These are phyloP conservation scores for human (Homo sapiens) DNA, from an alignment of 2,113 vertebrate genomes.

Conservation along the genomic window GRCh38 chr2:78593001-78593500, in stretches of 20 bases:
- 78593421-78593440: no score
- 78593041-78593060: neutral
- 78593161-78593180: no score
- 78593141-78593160: neutral
- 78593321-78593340: no score
- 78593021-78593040: neutral
- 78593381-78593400: no score
- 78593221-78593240: fast-evolving
- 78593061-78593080: neutral
- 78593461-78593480: fast-evolving
- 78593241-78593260: fast-evolving
- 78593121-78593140: neutral
- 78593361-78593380: no score
- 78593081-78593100: neutral
- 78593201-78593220: no score
- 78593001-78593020: neutral
- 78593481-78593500: no score
- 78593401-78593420: no score
- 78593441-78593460: no score
- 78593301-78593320: no score
- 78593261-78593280: fast-evolving
- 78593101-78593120: neutral
- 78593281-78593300: fast-evolving
- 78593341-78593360: no score
- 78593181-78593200: fast-evolving